Base-by-base conservation (phyloP, 1,140 invertebrate genomes). In the Aphelenchoides besseyi region DNA sequence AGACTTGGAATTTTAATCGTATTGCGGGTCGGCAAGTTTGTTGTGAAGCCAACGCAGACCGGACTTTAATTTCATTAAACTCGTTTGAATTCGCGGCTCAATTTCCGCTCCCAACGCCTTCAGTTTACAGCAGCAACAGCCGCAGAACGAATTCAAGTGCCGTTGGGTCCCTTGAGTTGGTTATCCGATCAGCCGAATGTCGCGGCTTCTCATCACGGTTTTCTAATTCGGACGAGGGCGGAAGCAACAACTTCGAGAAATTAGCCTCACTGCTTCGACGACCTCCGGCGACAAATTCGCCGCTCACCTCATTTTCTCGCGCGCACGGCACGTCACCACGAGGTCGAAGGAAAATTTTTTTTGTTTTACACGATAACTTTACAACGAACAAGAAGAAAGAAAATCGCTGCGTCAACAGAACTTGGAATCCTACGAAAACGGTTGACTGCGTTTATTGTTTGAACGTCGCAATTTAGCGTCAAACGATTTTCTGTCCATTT, bases 21-120 rank as follows among this genome's bases (percentile, higher is more conserved):
- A 48, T 48, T 48, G 12, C 12, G 12, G 41, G 41, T 23, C 41
- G 12, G 12, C 41, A 48, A 48, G 41, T 48, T 48, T 48, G 41
- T 48, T 23, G 41, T n/a, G n/a, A n/a, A n/a, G n/a, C n/a, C n/a
- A n/a, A n/a, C n/a, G n/a, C n/a, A n/a, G n/a, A n/a, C n/a, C n/a
- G n/a, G 12, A 23, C 41, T 48, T 48, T 48, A 48, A 48, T 48
- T 48, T 48, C 41, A 48, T 48, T 48, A 48, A 48, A 48, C 41
- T 48, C 41, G 41, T 48, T 48, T 48, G 41, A 48, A 48, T 48
- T 48, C 41, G 41, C 41, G 41, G 41, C 41, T 48, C 41, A 48
- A 48, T 48, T 48, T 48, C 41, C 41, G 41, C 12, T 23, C 41
- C n/a, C n/a, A n/a, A n/a, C 41, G 41, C 41, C 41, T 12, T 23